A percentile compares a stretch with the other conserved stretches of the same genome.
Conservation (phyloP, 2,888 invertebrate species). For the Criorhina ranunculi region DNA sequence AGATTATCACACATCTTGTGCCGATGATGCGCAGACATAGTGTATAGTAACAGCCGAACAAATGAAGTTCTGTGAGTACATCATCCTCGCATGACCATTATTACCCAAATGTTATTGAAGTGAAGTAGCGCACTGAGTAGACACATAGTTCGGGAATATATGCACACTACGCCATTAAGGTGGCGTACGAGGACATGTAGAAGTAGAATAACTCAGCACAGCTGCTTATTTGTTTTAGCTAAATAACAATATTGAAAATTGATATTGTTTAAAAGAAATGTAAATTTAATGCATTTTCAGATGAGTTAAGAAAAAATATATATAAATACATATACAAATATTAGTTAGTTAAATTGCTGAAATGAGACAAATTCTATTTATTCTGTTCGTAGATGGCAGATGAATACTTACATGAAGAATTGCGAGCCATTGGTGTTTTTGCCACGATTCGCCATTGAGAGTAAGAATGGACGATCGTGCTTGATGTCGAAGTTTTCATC, state of each 20-base stretch:
- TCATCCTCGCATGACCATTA: slow-evolving; percentile 59
- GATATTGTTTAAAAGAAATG: slow-evolving; percentile 68
- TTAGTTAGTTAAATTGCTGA: slow-evolving; percentile 42
- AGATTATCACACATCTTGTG: slow-evolving; percentile 34
- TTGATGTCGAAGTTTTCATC: slow-evolving; percentile 96
- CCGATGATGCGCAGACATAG: slow-evolving; percentile 32
- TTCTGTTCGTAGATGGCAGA: slow-evolving; percentile 1
- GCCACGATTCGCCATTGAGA: slow-evolving; percentile 99
- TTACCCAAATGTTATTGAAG: slow-evolving; percentile 36
- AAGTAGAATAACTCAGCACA: slow-evolving; percentile 62
- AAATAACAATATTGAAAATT: slow-evolving; percentile 76
- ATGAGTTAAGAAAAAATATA: slow-evolving; percentile 40
- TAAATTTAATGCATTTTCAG: slow-evolving; percentile 66
- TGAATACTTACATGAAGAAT: slow-evolving; percentile 97
- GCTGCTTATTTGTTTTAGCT: slow-evolving; percentile 66
- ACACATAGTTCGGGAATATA: slow-evolving; percentile 41
- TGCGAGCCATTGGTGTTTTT: slow-evolving; percentile 99
- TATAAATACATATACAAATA: slow-evolving; percentile 10
- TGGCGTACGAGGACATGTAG: slow-evolving; percentile 43
- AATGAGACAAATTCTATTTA: slow-evolving; percentile 66
- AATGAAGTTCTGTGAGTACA: slow-evolving; percentile 49
- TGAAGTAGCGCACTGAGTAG: slow-evolving; percentile 31
- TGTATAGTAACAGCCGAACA: slow-evolving; percentile 57
- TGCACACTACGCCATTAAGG: slow-evolving; percentile 43
- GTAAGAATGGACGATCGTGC: slow-evolving; percentile 94